Evolutionary conservation across 2,113 vertebrate genomes (phyloP), one percentile per base, ranked within the genome.

Genomic region (Casuarius casuarius): DNA sequence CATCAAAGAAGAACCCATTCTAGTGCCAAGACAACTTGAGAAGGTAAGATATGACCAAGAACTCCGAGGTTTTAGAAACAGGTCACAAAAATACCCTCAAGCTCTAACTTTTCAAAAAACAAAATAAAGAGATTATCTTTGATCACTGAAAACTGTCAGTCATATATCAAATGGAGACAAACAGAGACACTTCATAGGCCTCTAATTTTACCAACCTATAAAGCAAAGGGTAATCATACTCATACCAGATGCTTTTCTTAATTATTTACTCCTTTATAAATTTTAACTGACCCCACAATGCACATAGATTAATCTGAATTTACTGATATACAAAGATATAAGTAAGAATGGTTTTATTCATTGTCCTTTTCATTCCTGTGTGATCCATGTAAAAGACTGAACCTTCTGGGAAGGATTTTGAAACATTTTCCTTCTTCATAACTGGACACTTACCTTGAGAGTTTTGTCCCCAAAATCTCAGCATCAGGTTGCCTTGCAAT

Each of bases 41-140:
- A 94, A 94, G 96, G 94, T 97, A 96, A 97, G 94, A 77, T 4
- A 2, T 85, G 49, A 75, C 25, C 26, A 91, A 76, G 23, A 35
- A 61, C 21, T 29, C 2, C 1, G 35, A 75, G 17, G 4, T 75
- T 86, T 90, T 40, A 33, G 54, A 94, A 76, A 87, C 44, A 3
- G 1, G 59, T 89, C 89, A 1, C 3, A 56, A 87, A 62, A 92
- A 68, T 20, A 40, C 18, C 6, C 17, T 66, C n/a, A 25, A 77
- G 17, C 3, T 65, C 77, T 86, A 3, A 7, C 9, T 25, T 42
- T 91, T 48, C 7, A 42, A 56, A 54, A 16, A 35, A 26, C 3
- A 73, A 77, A 82, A 33, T 20, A 16, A 71, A 74, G 16, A 5
- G 1, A 33, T 67, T 56, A 67, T 49, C 6, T 72, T 82, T n/a